phyloP scores from a whole-genome alignment of 2,797 vertebrate species.

The Synaphobranchus kaupii region DNA sequence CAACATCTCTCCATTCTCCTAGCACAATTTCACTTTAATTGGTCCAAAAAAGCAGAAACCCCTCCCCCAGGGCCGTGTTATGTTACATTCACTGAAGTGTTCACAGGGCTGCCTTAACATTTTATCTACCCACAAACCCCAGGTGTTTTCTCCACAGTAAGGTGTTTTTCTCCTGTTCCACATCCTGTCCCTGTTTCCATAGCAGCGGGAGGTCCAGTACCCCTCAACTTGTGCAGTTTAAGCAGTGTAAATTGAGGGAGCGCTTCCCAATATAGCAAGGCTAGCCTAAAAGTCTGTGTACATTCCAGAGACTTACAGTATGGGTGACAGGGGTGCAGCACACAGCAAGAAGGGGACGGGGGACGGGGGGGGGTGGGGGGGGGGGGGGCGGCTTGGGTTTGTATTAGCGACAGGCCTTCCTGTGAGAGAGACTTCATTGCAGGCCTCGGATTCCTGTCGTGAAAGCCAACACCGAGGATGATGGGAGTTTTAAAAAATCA shows the following conservation, averaged over 20 bases:
- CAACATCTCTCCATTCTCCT: neutral
- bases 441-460: constrained; percentile 15
- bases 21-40: neutral
- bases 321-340: neutral
- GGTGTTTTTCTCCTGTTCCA: neutral
- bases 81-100: neutral
- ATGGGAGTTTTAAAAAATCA: neutral
- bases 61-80: neutral
- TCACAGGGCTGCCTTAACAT: neutral
- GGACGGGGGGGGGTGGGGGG: neutral
- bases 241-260: neutral
- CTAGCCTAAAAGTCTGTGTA: no score
- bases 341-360: constrained; percentile 25
- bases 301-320: constrained; percentile 26
- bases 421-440: neutral
- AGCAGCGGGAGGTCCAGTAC: neutral
- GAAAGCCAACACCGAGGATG: constrained; percentile 4
- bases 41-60: neutral
- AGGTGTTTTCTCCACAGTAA: neutral
- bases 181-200: neutral
- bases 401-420: neutral
- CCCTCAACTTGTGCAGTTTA: neutral
- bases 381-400: neutral
- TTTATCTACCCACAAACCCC: neutral
- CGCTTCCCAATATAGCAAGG: constrained; percentile 35